A percentile compares a stretch with the other conserved stretches of the same genome.
phyloP scores from a whole-genome alignment of 2,797 vertebrate genomes.

The Linurgus olivaceus region DNA sequence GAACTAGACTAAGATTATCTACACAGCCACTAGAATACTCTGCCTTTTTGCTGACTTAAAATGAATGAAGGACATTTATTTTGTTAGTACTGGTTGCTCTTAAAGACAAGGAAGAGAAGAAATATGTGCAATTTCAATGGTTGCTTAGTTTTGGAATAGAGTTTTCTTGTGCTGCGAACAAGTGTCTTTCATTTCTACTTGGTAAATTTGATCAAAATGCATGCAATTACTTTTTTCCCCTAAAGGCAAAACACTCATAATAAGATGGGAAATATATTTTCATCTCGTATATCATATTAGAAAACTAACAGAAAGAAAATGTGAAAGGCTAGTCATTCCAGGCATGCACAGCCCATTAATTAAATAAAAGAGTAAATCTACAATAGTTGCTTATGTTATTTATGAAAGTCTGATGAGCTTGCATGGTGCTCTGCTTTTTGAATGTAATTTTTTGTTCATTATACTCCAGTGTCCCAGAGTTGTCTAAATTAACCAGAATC shows the following conservation, averaged over 20 bases:
- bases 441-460: not conserved
- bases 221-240: not conserved
- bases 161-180: not conserved
- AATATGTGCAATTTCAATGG: not conserved
- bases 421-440: not conserved
- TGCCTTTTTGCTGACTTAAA: not conserved
- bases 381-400: not conserved
- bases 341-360: not conserved
- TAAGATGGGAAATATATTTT: constrained; percentile 6
- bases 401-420: not conserved
- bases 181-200: not conserved
- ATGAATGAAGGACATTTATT: not conserved
- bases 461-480: not conserved
- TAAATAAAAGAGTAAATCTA: not conserved
- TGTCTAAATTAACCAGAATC: not conserved
- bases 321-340: not conserved
- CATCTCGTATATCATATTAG: not conserved
- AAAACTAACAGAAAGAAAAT: constrained; percentile 10
- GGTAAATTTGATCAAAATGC: not conserved
- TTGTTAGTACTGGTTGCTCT: not conserved
- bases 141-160: not conserved
- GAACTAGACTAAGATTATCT: not conserved
- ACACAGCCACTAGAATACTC: not conserved
- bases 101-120: not conserved
- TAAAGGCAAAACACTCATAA: not conserved